Evolutionary conservation across 1,140 invertebrate species (phyloP), one percentile per base, ranked within the genome.

Genomic region (Calephelis nemesis): DNA sequence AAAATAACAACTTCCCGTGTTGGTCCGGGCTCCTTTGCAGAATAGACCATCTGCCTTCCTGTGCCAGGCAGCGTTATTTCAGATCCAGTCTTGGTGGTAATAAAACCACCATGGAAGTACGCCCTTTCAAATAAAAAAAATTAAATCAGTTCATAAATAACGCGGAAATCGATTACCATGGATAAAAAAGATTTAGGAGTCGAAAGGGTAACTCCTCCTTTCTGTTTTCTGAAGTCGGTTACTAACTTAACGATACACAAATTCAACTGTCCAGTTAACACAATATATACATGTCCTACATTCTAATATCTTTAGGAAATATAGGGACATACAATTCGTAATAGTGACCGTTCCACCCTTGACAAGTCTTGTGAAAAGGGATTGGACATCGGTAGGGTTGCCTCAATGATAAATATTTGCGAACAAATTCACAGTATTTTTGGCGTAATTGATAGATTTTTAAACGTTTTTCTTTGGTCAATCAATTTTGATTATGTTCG

Each of bases 351-450:
- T 65, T 63, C 67, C 69, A 71, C 79, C 77, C 75, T 75, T 81
- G 79, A 80, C 82, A 81, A 68, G 63, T 72, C 71, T 83, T 86
- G 81, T 85, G 85, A 88, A 81, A 83, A 86, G 82, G 84, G 85
- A 79, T 78, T 74, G 80, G 83, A 83, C 85, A 83, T 76, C 66
- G 70, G 70, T 76, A 79, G 74, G 73, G 73, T 62, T 74, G 65
- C 13, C 63, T 74, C 79, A 77, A 77, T 75, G 66, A 73, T 77
- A 76, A 82, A 82, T 78, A 83, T 81, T 81, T 77, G 70, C 78
- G 74, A 66, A 68, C 67, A 74, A 76, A 70, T 76, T 71, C 40
- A 73, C 67, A 54, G 67, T 69, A 62, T 70, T 80, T 78, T 81
- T 75, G 49, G 67, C 11, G 65, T 76, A 76, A 82, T 82, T 77